Conservation (phyloP, 2,888 invertebrate species). For the Apotomis turbidana region DNA sequence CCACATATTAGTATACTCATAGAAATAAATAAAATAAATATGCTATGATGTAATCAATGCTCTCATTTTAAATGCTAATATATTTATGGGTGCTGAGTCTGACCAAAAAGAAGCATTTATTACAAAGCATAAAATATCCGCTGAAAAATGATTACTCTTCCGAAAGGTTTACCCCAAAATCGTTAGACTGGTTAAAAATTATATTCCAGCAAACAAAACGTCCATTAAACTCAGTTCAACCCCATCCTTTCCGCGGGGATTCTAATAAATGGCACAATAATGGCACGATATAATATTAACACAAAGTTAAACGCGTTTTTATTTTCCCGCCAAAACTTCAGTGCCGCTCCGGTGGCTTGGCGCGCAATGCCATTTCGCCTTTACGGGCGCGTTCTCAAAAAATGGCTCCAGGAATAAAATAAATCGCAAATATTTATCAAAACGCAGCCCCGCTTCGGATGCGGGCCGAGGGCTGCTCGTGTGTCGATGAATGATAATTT, state of each 20-base stretch:
- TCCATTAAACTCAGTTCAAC: conserved; percentile 79
- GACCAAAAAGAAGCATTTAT: conserved; percentile 46
- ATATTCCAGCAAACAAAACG: conserved; percentile 79
- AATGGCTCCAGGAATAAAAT: conserved; percentile 73
- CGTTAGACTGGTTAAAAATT: conserved; percentile 72
- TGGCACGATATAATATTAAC: conserved; percentile 84
- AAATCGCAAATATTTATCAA: conserved; percentile 81
- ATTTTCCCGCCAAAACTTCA: conserved; percentile 77
- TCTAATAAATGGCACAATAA: conserved; percentile 83
- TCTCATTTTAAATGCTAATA: conserved; percentile 32
- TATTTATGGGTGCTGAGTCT: conserved; percentile 17
- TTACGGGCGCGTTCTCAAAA: conserved; percentile 70
- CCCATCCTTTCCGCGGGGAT: conserved; percentile 80
- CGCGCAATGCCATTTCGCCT: conserved; percentile 67
- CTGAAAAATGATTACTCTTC: conserved; percentile 68
- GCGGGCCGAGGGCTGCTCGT: conserved; percentile 55
- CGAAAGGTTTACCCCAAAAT: conserved; percentile 69
- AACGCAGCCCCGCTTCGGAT: conserved; percentile 59
- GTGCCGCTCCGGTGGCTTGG: conserved; percentile 64
- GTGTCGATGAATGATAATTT: conserved; percentile 26
- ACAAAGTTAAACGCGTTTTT: conserved; percentile 83
- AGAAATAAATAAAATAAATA: background rate
- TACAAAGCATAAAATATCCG: conserved; percentile 59
- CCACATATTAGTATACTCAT: too few species aligned
- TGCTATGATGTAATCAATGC: background rate